These are phyloP conservation scores for Muschampia plurimacula DNA, from an alignment of 2,888 invertebrate species.

Conservation along the genomic window DNA sequence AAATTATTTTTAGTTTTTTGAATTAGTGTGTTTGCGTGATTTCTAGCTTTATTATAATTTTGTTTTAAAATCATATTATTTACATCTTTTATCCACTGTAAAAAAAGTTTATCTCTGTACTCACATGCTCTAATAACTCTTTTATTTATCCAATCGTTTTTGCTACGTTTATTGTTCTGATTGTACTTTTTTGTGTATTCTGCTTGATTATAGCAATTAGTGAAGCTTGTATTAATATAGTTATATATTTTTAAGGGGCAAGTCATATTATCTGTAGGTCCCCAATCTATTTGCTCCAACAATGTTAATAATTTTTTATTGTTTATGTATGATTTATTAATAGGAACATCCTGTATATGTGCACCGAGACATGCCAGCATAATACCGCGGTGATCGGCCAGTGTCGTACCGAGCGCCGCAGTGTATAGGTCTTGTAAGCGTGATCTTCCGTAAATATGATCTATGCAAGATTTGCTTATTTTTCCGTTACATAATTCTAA, in stretches of 20 bases:
- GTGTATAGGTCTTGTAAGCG: conserved; percentile 37
- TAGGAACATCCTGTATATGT: not conserved
- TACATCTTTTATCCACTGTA: conserved; percentile 40
- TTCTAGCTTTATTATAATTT: conserved; percentile 39
- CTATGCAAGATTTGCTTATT: conserved; percentile 34
- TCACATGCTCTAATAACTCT: conserved; percentile 34
- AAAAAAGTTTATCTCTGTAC: conserved; percentile 41
- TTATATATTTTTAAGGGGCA: not conserved
- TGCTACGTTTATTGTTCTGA: not conserved
- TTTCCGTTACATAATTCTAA: conserved; percentile 25
- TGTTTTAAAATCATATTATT: conserved; percentile 37
- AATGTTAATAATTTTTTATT: not conserved
- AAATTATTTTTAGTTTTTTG: conserved; percentile 5
- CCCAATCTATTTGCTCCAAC: not conserved
- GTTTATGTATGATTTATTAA: not conserved
- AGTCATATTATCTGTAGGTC: not conserved
- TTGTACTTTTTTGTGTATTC: not conserved
- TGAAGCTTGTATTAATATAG: not conserved
- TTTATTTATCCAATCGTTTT: not conserved
- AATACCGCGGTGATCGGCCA: conserved; percentile 41
- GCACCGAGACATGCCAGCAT: not conserved
- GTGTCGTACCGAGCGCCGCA: conserved; percentile 40
- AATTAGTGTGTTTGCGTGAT: conserved; percentile 27
- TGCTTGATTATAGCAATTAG: not conserved
- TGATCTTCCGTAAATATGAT: conserved; percentile 30